Evolutionary conservation across 1,140 invertebrate species (phyloP).

Genomic region (Eumaeus atala): DNA sequence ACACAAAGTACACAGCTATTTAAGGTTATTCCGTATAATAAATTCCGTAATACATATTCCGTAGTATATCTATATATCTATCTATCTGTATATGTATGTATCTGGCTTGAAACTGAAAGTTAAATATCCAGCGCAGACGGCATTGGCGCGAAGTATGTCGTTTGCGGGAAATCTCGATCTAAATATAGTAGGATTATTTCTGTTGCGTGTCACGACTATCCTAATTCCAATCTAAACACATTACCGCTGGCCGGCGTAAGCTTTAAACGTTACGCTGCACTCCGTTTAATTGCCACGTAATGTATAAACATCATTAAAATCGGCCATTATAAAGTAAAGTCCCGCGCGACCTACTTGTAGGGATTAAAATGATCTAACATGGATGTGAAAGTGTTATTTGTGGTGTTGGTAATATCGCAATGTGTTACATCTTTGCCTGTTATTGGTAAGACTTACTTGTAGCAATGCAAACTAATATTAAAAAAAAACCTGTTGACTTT

Average conservation of each 20-base stretch:
- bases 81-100: no score
- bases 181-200: slow-evolving; percentile 68
- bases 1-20: no score
- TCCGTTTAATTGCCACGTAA: slow-evolving; percentile 11
- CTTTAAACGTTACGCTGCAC: slow-evolving; percentile 39
- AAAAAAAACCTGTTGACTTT: no score
- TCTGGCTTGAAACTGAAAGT: background rate
- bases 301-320: slow-evolving; percentile 16
- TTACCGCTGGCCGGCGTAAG: slow-evolving; percentile 41
- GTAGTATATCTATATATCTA: no score
- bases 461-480: no score
- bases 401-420: slow-evolving; percentile 23
- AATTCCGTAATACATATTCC: no score
- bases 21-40: no score
- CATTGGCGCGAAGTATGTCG: slow-evolving; percentile 51
- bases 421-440: slow-evolving; percentile 24
- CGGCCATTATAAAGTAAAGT: background rate
- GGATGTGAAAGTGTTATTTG: slow-evolving; percentile 29
- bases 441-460: slow-evolving; percentile 32
- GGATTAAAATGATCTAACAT: slow-evolving; percentile 14
- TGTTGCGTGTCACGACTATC: slow-evolving; percentile 49
- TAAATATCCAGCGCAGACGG: slow-evolving; percentile 13
- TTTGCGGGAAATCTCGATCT: slow-evolving; percentile 61
- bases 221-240: slow-evolving; percentile 54
- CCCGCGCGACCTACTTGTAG: background rate